phyloP scores from a whole-genome alignment of 2,888 invertebrate genomes.

The Drosophila borealis region DNA sequence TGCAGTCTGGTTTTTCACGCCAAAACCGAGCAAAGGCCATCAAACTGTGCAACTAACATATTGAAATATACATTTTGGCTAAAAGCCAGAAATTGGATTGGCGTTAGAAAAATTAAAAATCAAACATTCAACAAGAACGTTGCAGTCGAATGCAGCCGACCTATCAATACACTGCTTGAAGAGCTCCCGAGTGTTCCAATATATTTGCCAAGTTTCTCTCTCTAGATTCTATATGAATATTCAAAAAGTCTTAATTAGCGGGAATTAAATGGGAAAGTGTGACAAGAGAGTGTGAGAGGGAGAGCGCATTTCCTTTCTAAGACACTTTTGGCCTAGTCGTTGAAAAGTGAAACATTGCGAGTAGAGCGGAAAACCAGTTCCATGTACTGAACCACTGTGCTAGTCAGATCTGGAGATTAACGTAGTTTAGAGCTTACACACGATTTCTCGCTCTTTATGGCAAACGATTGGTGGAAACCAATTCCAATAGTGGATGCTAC shows the following conservation, averaged over 20 bases:
- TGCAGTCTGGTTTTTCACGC: slow-evolving; percentile 15
- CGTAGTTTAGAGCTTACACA: slow-evolving; percentile 8
- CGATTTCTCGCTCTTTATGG: slow-evolving; percentile 8
- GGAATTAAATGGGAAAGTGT: slow-evolving; percentile 47
- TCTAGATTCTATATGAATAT: not conserved
- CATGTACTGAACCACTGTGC: slow-evolving; percentile 6
- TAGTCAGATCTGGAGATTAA: slow-evolving; percentile 11
- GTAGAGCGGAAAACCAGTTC: slow-evolving; percentile 23
- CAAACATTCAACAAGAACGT: too few species aligned
- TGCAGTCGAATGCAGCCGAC: too few species aligned
- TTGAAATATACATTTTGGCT: slow-evolving; percentile 24
- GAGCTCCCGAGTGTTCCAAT: too few species aligned
- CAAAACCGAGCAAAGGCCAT: slow-evolving; percentile 34
- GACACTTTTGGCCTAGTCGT: slow-evolving; percentile 21
- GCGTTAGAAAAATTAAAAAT: too few species aligned
- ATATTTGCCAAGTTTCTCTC: not conserved
- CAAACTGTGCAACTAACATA: slow-evolving; percentile 19
- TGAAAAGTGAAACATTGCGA: slow-evolving; percentile 8
- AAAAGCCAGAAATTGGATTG: slow-evolving; percentile 1
- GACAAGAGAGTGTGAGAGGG: slow-evolving; percentile 2
- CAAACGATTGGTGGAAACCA: slow-evolving; percentile 9
- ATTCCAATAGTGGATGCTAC: slow-evolving; percentile 3
- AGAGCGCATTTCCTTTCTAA: slow-evolving; percentile 57
- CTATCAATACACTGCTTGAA: too few species aligned
- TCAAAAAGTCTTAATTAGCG: not conserved